Conservation (phyloP, 2,888 invertebrate genomes). For the Coleophora deauratella region DNA sequence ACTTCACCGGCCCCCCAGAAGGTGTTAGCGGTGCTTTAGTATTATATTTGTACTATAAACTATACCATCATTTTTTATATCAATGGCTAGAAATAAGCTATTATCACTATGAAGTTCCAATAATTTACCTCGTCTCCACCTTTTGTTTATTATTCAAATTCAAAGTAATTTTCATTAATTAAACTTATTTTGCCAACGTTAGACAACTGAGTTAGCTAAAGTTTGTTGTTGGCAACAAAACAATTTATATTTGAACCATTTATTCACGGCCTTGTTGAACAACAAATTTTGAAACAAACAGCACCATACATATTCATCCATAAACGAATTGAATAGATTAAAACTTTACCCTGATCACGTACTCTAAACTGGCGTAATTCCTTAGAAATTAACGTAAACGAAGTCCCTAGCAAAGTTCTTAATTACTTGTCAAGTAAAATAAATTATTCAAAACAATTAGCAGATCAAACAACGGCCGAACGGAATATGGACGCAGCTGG, state of each 20-base stretch:
- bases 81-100: too few species aligned
- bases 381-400: constrained; percentile 42
- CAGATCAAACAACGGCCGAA: constrained; percentile 32
- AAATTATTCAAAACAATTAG: constrained; percentile 57
- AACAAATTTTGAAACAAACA: constrained; percentile 13
- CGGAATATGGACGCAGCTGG: constrained; percentile 27
- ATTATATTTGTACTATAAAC: too few species aligned
- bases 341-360: constrained; percentile 45
- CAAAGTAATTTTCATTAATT: too few species aligned
- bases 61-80: too few species aligned
- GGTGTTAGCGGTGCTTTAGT: too few species aligned
- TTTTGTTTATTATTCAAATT: too few species aligned
- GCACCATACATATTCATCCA: constrained; percentile 41
- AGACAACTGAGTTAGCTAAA: neutral
- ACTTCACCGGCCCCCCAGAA: too few species aligned
- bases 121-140: too few species aligned
- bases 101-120: too few species aligned
- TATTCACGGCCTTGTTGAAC: neutral
- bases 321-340: constrained; percentile 30
- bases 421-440: constrained; percentile 55
- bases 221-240: neutral
- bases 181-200: neutral
- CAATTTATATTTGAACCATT: neutral
- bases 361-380: constrained; percentile 40
- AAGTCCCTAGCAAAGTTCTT: constrained; percentile 46